These are phyloP conservation scores for Crax fasciolata DNA, from an alignment of 2,797 vertebrate genomes.

Conservation along the genomic window DNA sequence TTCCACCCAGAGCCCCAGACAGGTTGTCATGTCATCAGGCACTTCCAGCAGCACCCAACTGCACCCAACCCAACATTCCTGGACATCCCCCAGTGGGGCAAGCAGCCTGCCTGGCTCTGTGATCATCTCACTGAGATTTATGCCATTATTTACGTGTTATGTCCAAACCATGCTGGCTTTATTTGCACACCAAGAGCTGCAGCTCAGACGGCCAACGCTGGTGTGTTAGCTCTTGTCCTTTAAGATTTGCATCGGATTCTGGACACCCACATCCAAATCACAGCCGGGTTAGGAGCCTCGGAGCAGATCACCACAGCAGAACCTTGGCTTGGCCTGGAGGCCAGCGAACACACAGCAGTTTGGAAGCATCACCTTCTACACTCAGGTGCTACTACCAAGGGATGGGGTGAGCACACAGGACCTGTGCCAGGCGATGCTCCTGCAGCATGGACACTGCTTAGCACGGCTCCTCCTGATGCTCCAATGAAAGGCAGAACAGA, in stretches of 20 bases:
- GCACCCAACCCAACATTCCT: not conserved
- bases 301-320: not conserved
- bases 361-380: not conserved
- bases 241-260: not conserved
- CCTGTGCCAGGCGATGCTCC: not conserved
- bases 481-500: not conserved
- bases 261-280: rapidly evolving
- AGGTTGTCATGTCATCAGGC: not conserved
- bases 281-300: not conserved
- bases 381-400: not conserved
- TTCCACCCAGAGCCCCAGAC: not conserved
- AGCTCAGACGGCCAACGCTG: not conserved
- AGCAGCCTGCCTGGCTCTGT: not conserved
- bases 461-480: not conserved
- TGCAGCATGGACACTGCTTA: not conserved
- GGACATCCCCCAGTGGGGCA: not conserved
- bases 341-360: rapidly evolving
- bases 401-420: not conserved
- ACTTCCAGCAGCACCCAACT: not conserved
- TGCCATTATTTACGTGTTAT: not conserved
- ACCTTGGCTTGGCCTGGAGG: not conserved
- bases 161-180: not conserved
- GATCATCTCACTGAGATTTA: not conserved
- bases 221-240: not conserved
- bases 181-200: not conserved